These are phyloP conservation scores for Agrotis exclamationis DNA, from an alignment of 2,888 invertebrate genomes.

Conservation along the genomic window DNA sequence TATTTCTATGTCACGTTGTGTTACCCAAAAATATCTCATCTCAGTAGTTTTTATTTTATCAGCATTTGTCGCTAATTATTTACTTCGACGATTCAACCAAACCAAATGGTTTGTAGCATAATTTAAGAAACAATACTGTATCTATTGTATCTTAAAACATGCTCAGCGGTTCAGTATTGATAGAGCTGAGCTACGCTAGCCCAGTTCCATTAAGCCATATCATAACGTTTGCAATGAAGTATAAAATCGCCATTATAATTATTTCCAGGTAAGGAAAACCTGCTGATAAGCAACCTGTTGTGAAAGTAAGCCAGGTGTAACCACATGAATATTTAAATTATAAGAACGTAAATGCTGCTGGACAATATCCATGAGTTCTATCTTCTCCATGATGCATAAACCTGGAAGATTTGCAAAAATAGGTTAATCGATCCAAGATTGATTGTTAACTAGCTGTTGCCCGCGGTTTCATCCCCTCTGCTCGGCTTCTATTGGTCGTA, in stretches of 20 bases:
- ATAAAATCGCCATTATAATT: slow-evolving; percentile 20
- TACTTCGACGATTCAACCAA: not conserved
- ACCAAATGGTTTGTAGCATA: too few species aligned
- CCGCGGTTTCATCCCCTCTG: too few species aligned
- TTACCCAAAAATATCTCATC: too few species aligned
- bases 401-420: too few species aligned
- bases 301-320: slow-evolving; percentile 33
- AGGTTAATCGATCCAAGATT: too few species aligned
- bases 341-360: slow-evolving; percentile 4
- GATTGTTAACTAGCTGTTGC: too few species aligned
- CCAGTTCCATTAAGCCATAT: slow-evolving; percentile 11
- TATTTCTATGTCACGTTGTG: too few species aligned
- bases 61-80: not conserved
- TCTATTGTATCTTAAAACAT: not conserved
- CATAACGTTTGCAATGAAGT: slow-evolving; percentile 13
- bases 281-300: slow-evolving; percentile 37
- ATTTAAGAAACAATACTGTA: too few species aligned
- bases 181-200: not conserved
- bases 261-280: slow-evolving; percentile 22
- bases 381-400: too few species aligned
- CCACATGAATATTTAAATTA: slow-evolving; percentile 42
- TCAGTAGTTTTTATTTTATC: too few species aligned
- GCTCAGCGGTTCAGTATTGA: not conserved
- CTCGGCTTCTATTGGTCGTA: too few species aligned
- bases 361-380: not conserved